phyloP scores from a whole-genome alignment of 1,140 invertebrate genomes.

The Tenebrio molitor region DNA sequence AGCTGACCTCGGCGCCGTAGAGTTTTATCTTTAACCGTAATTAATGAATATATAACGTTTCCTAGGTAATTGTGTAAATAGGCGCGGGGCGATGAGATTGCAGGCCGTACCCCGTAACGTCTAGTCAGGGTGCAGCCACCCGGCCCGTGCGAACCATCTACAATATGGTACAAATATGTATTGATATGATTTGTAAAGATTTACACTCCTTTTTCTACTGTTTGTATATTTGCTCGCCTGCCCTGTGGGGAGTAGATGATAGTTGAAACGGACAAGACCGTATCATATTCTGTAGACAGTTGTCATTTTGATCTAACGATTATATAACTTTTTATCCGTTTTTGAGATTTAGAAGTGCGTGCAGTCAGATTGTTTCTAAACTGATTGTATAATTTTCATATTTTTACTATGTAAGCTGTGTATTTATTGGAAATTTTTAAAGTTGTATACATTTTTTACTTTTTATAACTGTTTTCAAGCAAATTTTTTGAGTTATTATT shows the following conservation, averaged over 20 bases:
- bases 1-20: conserved; percentile 55
- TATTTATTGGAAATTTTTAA: conserved; percentile 65
- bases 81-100: conserved; percentile 56
- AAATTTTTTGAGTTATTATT: conserved; percentile 61
- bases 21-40: conserved; percentile 64
- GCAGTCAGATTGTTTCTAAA: conserved; percentile 58
- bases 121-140: conserved; percentile 52
- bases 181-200: conserved; percentile 67
- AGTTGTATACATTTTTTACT: conserved; percentile 66
- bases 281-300: conserved; percentile 65
- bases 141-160: conserved; percentile 62
- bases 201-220: conserved; percentile 67
- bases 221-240: conserved; percentile 65
- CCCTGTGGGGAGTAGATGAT: conserved; percentile 54
- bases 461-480: conserved; percentile 64
- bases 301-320: conserved; percentile 63
- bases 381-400: conserved; percentile 61
- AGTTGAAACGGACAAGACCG: conserved; percentile 56
- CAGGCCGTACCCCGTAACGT: conserved; percentile 50
- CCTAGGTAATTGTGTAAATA: conserved; percentile 63
- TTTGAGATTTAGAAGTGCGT: conserved; percentile 63
- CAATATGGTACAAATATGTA: conserved; percentile 67
- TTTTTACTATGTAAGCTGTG: conserved; percentile 64
- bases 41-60: conserved; percentile 61
- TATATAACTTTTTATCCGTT: conserved; percentile 63